Evolutionary conservation across 2,797 vertebrate species (phyloP), one percentile per base, ranked within the genome.

Genomic region (Aldrovandia affinis): DNA sequence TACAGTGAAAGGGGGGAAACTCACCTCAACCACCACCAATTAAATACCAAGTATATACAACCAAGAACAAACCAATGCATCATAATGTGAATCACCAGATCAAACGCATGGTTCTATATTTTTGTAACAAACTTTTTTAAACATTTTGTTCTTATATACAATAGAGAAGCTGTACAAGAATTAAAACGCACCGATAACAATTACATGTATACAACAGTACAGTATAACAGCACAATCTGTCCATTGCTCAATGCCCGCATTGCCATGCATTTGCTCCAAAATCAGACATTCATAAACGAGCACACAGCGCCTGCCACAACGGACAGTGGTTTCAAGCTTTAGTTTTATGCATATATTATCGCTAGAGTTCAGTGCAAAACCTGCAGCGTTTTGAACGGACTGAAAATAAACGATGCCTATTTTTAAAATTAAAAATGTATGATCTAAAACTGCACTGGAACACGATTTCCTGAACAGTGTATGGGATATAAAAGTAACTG

Each of bases 311-410:
- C 91, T 87, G 86, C 85, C 55, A 47, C 36, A 80, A 88, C 84
- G 86, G 47, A 52, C 28, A 77, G 86, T 12, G 85, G 83, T 88
- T 86, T 92, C 85, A 89, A 92, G 90, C 89, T 86, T 70, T 47
- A 52, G 55, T 78, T 86, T 86, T 87, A 59, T 86, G 88, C 61
- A 36, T 63, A 82, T 83, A 90, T 84, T 86, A 86, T 78, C 86
- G 20, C 61, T n/a, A 86, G 84, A 65, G 42, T 81, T 81, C 84
- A 92, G 92, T 94, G 94, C 92, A 93, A 93, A 94, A 86, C 86
- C 75, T 90, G 93, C 93, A 93, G 93, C 90, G 92, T 93, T 92
- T 90, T 83, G 80, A 85, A 92, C 90, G 55, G 55, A 88, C 88
- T 68, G 63, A 39, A 88, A 75, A 75, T 57, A 84, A 89, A 88